A percentile compares a stretch with the other conserved stretches of the same genome.
Conservation (phyloP, 2,888 invertebrate species). For the Diadromus collaris region DNA sequence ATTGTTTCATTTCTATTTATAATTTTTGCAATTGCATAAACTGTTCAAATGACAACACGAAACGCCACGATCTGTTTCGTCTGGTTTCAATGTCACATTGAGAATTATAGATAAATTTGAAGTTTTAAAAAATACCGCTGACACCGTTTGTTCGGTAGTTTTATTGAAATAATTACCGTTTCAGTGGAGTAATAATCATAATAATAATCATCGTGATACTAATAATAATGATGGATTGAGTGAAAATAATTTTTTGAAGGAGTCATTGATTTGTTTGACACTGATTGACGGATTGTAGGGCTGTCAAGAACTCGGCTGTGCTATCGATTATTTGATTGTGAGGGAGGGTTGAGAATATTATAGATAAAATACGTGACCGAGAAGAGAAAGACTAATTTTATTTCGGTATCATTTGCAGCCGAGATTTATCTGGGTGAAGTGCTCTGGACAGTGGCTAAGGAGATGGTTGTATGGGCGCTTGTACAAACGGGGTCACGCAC, state of each 20-base stretch:
- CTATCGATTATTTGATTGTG: not conserved
- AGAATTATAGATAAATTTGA: not conserved
- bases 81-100: not conserved
- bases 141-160: not conserved
- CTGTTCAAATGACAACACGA: too few relatives aligned
- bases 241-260: not conserved
- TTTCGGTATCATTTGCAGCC: constrained; percentile 18
- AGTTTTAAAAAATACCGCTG: not conserved
- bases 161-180: not conserved
- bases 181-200: not conserved
- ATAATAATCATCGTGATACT: not conserved
- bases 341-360: not conserved
- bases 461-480: constrained; percentile 40
- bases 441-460: constrained; percentile 25
- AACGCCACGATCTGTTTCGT: not conserved
- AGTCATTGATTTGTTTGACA: constrained; percentile 31
- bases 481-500: constrained; percentile 59
- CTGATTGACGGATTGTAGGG: constrained; percentile 1
- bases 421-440: constrained; percentile 51
- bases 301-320: not conserved
- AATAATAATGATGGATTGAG: not conserved
- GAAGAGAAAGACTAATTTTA: constrained; percentile 17
- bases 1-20: not conserved
- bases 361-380: not conserved
- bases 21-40: not conserved